Base-by-base conservation (phyloP, 2,888 invertebrate genomes). In the Drosophila silvestris region DNA sequence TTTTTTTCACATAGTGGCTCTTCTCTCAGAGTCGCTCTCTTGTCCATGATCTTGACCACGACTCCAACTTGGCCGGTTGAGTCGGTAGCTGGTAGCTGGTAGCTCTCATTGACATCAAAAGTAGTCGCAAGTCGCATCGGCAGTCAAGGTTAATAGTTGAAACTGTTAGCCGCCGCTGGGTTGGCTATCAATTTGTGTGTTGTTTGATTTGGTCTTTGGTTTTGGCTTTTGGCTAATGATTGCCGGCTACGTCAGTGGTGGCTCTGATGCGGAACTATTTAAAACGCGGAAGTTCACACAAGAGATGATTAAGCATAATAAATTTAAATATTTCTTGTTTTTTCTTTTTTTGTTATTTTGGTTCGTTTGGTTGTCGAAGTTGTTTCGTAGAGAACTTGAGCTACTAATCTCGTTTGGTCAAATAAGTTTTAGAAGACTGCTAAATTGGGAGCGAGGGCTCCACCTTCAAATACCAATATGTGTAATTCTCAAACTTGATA, bases 81-180 rank as follows among this genome's bases (percentile, higher is more conserved):
- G 35, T 26, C 16, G 52, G 30, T 39, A 54, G 41, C 26, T 52
- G 14, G 3, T 22, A 47, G 47, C 50, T 53, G 52, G 56, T 51
- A 54, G 60, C 58, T 90, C 87, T 77, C 90, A 90, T 90, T 87
- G 90, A 83, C 87, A 87, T 87, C 74, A 82, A 83, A 89, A 77
- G 47, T 39, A 35, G 69, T 70, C 63, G 57, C 61, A 59, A 60
- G 58, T 37, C 53, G 67, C 69, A 61, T 67, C 66, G 30, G 57
- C 70, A 62, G 73, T 79, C 90, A 87, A 87, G 90, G 87, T 90
- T 90, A 90, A 90, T 72, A 82, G 84, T 90, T 90, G 84, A 83
- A 89, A 82, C 89, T 84, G 90, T 85, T 86, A 75, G 74, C n/a
- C 35, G 70, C 32, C 58, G 26, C 12, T 22, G 37, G 37, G 28